Evolutionary conservation across 2,113 vertebrate genomes (phyloP).

Genomic region (Corapipo altera): DNA sequence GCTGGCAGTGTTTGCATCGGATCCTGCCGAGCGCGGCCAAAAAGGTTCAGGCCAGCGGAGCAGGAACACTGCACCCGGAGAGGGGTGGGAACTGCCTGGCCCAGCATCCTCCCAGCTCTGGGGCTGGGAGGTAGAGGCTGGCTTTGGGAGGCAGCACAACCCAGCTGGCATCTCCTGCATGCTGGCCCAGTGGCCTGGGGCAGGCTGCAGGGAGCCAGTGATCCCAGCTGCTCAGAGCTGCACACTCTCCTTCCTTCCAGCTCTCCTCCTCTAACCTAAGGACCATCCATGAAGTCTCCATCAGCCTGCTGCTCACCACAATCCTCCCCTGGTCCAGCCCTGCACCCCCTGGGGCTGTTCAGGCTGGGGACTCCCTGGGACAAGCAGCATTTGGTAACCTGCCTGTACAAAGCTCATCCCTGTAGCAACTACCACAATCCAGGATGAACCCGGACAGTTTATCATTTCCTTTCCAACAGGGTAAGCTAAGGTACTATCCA

Average conservation of each 20-base stretch:
- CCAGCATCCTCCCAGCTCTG: neutral
- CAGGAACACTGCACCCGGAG: neutral
- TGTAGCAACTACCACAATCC: neutral
- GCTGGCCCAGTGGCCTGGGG: neutral
- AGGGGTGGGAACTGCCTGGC: neutral
- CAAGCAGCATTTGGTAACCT: neutral
- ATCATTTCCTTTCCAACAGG: neutral
- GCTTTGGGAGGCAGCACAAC: neutral
- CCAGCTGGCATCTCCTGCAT: neutral
- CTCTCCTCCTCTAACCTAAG: neutral
- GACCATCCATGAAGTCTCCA: neutral
- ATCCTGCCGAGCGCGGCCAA: neutral
- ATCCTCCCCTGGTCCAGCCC: neutral
- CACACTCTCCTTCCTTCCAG: neutral
- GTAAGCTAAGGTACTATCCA: neutral
- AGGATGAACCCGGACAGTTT: neutral
- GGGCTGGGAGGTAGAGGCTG: neutral
- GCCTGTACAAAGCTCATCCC: accelerated
- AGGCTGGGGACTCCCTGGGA: neutral
- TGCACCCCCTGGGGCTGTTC: accelerated
- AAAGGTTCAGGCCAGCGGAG: neutral
- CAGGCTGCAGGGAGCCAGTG: neutral
- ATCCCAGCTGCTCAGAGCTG: neutral
- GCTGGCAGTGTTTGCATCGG: neutral
- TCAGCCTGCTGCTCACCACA: neutral